Percentiles rank a stretch among this genome's conserved stretches.
phyloP scores from a whole-genome alignment of 2,888 invertebrate genomes.

The Mesochorus sp. region DNA sequence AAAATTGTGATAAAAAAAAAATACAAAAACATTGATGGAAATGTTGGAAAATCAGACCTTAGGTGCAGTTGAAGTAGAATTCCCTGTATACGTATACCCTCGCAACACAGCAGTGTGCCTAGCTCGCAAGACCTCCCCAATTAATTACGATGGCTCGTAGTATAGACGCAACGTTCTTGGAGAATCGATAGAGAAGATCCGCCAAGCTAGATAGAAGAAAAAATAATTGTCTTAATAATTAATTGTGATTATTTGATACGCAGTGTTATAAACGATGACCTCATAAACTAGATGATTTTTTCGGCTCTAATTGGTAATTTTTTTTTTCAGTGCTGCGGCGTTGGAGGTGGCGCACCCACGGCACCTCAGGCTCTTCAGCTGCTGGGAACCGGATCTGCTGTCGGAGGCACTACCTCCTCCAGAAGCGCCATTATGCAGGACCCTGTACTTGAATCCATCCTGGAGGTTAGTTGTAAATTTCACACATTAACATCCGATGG shows the following conservation, averaged over 20 bases:
- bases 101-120: conserved; percentile 51
- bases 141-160: conserved; percentile 75
- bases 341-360: conserved; percentile 82
- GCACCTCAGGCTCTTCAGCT: conserved; percentile 80
- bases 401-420: conserved; percentile 77
- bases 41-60: no score
- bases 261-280: no score
- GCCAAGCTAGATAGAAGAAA: conserved; percentile 70
- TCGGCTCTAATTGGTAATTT: conserved; percentile 13
- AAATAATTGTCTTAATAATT: conserved; percentile 52
- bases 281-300: conserved; percentile 19
- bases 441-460: conserved; percentile 79
- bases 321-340: conserved; percentile 79
- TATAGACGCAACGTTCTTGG: conserved; percentile 65
- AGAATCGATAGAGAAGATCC: conserved; percentile 72
- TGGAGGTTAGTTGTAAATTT: conserved; percentile 74
- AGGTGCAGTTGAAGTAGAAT: not conserved
- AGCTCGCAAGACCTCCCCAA: conserved; percentile 69
- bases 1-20: not conserved
- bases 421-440: conserved; percentile 80
- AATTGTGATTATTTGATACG: no score
- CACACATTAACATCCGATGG: conserved; percentile 6
- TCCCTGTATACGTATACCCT: conserved; percentile 4
- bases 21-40: no score
- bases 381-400: conserved; percentile 79